phyloP scores from a whole-genome alignment of 2,888 invertebrate genomes.

The Morpho achilles region DNA sequence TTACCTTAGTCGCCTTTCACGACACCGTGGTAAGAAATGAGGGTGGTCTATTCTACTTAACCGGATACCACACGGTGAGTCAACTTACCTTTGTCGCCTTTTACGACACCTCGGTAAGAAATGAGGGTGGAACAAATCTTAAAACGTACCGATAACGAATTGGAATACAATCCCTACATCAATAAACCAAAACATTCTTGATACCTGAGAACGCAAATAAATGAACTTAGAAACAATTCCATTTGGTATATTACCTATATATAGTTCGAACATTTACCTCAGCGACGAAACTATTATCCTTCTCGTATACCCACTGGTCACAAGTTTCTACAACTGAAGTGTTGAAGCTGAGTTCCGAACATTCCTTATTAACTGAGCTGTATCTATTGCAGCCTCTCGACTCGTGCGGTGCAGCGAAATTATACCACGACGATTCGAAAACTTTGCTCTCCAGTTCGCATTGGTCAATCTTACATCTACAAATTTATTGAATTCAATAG shows the following conservation, averaged over 20 bases:
- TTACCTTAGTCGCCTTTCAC: too few relatives aligned
- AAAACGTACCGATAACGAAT: too few relatives aligned
- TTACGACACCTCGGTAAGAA: too few relatives aligned
- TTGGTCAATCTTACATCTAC: conserved; percentile 35
- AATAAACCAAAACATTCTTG: too few relatives aligned
- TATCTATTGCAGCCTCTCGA: conserved; percentile 35
- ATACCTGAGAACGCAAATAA: too few relatives aligned
- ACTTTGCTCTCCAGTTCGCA: conserved; percentile 28
- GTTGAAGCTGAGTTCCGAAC: conserved; percentile 30
- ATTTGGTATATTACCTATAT: background rate
- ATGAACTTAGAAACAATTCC: too few relatives aligned
- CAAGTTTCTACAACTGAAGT: conserved; percentile 29
- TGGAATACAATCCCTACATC: too few relatives aligned
- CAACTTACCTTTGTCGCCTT: too few relatives aligned
- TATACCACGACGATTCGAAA: conserved; percentile 31
- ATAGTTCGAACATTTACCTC: conserved; percentile 29
- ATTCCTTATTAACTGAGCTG: conserved; percentile 25
- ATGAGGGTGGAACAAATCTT: too few relatives aligned
- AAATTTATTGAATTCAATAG: background rate
- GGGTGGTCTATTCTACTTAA: too few relatives aligned
- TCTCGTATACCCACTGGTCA: conserved; percentile 35
- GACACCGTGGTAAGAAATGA: too few relatives aligned
- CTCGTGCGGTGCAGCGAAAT: conserved; percentile 31
- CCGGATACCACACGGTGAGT: too few relatives aligned
- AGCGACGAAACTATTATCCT: conserved; percentile 34